Evolutionary conservation across 2,797 vertebrate genomes (phyloP).

Genomic region (Saxicola maurus): DNA sequence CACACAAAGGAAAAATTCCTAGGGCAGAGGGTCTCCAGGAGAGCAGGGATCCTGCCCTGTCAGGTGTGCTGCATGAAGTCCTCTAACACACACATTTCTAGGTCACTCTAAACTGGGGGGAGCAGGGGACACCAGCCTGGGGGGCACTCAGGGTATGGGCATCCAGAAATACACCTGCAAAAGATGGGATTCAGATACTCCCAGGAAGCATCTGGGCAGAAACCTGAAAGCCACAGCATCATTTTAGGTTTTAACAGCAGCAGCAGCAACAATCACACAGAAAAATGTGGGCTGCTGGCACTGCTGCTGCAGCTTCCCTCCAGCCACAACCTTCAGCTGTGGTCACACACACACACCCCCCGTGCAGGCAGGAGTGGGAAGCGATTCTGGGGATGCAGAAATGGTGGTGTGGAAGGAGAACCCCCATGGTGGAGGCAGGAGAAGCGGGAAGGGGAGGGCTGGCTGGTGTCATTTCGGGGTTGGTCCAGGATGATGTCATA

Average conservation of each 20-base stretch:
- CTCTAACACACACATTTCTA: conserved; percentile 26
- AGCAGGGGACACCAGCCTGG: not conserved
- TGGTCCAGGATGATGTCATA: conserved; percentile 79
- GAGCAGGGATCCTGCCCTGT: not conserved
- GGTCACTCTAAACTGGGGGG: conserved; percentile 14
- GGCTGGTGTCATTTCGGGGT: conserved; percentile 70
- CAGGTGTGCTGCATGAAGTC: not conserved
- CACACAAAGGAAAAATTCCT: not conserved
- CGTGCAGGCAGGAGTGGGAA: not conserved
- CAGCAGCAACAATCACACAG: not conserved
- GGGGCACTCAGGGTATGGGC: not conserved
- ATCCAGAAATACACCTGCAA: not conserved
- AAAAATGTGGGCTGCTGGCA: not conserved
- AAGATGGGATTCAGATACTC: not conserved
- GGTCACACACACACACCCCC: not conserved
- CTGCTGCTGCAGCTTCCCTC: not conserved
- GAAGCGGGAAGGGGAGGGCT: conserved; percentile 59
- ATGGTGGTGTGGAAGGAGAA: conserved; percentile 49
- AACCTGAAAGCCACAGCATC: conserved; percentile 9
- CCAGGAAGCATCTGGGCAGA: not conserved
- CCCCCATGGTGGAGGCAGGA: conserved; percentile 52
- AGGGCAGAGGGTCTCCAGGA: not conserved
- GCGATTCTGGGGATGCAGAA: conserved; percentile 10
- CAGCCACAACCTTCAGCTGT: not conserved
- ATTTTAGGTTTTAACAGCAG: conserved; percentile 17